A percentile compares a stretch with the other conserved stretches of the same genome.
phyloP scores from a whole-genome alignment of 2,113 vertebrate genomes.

The Trogon melanurus region DNA sequence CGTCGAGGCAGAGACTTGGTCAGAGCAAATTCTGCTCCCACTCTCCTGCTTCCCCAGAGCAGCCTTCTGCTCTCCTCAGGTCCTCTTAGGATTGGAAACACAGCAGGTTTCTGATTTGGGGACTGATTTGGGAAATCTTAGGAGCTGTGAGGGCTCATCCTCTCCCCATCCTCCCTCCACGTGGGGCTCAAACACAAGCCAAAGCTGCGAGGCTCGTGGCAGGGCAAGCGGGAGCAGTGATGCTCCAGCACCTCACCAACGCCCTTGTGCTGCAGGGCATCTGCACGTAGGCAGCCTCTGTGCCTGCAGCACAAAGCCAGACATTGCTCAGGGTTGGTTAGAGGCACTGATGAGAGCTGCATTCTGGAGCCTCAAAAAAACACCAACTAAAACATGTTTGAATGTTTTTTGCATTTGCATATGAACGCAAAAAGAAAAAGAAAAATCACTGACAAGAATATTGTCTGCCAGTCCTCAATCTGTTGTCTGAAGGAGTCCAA shows the following conservation, averaged over 20 bases:
- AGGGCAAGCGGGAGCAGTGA: not conserved
- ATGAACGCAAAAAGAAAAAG: not conserved
- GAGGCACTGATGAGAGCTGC: not conserved
- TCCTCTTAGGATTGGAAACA: not conserved
- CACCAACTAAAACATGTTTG: not conserved
- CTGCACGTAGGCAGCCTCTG: not conserved
- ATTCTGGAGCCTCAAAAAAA: not conserved
- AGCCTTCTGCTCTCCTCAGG: not conserved
- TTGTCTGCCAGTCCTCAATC: not conserved
- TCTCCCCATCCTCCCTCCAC: rapidly evolving
- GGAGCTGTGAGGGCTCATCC: not conserved
- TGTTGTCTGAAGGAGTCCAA: not conserved
- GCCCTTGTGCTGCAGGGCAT: not conserved
- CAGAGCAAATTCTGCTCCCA: not conserved
- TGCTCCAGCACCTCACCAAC: not conserved
- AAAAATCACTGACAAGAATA: not conserved
- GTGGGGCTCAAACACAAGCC: rapidly evolving
- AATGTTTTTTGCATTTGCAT: not conserved
- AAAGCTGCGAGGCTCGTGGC: rapidly evolving
- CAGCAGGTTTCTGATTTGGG: not conserved
- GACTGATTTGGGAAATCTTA: no score
- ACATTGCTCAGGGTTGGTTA: no score
- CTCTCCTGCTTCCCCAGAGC: rapidly evolving
- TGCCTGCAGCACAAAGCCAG: not conserved
- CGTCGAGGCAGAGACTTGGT: not conserved